These are phyloP conservation scores for Troides oblongomaculatus DNA, from an alignment of 2,888 invertebrate species.

Conservation along the genomic window DNA sequence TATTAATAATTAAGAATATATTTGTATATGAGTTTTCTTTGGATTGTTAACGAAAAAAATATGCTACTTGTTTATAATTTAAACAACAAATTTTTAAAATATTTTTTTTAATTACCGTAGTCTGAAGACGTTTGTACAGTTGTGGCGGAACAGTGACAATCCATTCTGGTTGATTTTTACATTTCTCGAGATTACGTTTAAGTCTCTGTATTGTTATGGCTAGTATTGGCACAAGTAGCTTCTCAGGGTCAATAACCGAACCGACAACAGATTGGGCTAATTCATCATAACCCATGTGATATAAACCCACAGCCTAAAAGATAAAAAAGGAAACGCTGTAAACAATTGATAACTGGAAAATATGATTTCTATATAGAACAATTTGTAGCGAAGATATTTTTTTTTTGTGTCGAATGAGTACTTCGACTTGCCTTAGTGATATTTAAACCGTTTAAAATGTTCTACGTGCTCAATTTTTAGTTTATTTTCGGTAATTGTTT, in stretches of 20 bases:
- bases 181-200: slow-evolving; percentile 82
- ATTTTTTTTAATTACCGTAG: slow-evolving; percentile 66
- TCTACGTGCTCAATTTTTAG: too few species aligned
- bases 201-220: slow-evolving; percentile 91
- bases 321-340: not conserved
- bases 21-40: too few species aligned
- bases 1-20: too few species aligned
- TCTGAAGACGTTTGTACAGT: slow-evolving; percentile 87
- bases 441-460: too few species aligned
- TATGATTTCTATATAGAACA: too few species aligned
- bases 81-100: not conserved
- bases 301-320: slow-evolving; percentile 80
- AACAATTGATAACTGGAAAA: not conserved
- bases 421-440: too few species aligned
- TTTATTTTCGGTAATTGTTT: too few species aligned
- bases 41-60: not conserved
- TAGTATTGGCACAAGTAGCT: slow-evolving; percentile 85
- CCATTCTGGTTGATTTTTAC: slow-evolving; percentile 81
- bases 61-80: not conserved
- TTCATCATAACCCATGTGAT: slow-evolving; percentile 81
- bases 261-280: slow-evolving; percentile 82
- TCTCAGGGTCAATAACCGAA: slow-evolving; percentile 84
- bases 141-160: slow-evolving; percentile 89
- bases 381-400: too few species aligned
- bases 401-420: too few species aligned